Conservation (phyloP, 1,140 invertebrate genomes). For the Copidosoma floridanum region DNA sequence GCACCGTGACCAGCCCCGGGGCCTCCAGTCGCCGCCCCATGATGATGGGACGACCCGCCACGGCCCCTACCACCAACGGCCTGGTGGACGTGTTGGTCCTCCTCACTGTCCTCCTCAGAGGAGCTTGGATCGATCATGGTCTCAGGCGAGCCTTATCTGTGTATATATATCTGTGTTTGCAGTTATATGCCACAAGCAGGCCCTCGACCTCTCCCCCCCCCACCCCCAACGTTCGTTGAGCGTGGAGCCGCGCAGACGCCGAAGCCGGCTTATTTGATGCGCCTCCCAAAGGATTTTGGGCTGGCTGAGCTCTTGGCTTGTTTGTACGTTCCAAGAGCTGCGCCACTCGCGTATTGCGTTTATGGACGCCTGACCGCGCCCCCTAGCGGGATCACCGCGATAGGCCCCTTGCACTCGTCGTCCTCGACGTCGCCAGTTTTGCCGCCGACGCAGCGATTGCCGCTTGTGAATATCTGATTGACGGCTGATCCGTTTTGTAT, state of each 20-base stretch:
- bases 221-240: background rate
- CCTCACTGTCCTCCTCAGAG: slow-evolving; percentile 84
- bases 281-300: background rate
- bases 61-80: slow-evolving; percentile 40
- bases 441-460: background rate
- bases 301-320: too few species aligned
- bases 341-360: background rate
- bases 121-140: slow-evolving; percentile 87
- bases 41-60: slow-evolving; percentile 46
- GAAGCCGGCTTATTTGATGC: slow-evolving; percentile 20
- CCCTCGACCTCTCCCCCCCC: background rate
- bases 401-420: too few species aligned
- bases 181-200: too few species aligned
- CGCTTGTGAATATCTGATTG: background rate
- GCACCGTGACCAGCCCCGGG: slow-evolving; percentile 35
- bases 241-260: slow-evolving; percentile 10
- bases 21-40: slow-evolving; percentile 38
- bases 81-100: slow-evolving; percentile 69
- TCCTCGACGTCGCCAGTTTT: background rate
- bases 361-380: background rate
- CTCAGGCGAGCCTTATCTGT: background rate
- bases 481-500: slow-evolving; percentile 1
- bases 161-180: too few species aligned
- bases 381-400: background rate
- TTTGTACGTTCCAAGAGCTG: too few species aligned